A percentile compares a stretch with the other conserved stretches of the same genome.
These are phyloP conservation scores for Rhynchotus rufescens DNA, from an alignment of 2,797 vertebrate genomes.

Conservation along the genomic window DNA sequence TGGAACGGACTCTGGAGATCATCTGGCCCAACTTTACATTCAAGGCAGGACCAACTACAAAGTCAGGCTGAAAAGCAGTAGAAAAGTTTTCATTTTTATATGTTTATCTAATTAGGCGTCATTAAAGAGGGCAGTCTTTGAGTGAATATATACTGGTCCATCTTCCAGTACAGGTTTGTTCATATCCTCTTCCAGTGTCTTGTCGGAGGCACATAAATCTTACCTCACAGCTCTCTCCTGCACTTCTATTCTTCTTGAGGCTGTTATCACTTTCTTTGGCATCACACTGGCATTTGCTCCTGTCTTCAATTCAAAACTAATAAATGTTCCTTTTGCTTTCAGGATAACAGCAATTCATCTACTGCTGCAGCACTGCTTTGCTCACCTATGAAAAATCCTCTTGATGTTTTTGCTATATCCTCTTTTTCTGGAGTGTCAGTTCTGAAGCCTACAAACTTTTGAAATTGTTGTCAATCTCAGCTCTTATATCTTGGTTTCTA, in stretches of 20 bases:
- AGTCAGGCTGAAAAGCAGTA: background rate
- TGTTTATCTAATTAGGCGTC: background rate
- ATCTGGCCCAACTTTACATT: background rate
- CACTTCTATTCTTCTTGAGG: background rate
- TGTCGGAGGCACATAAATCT: background rate
- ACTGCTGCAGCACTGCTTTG: background rate
- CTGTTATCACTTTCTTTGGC: background rate
- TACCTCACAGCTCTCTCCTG: background rate
- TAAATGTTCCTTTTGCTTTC: background rate
- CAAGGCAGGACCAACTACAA: background rate
- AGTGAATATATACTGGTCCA: background rate
- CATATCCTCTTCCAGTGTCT: background rate
- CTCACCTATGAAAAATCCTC: background rate
- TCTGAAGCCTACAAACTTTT: background rate
- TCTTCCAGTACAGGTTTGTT: background rate
- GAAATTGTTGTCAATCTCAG: background rate
- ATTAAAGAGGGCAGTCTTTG: background rate
- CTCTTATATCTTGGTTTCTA: background rate
- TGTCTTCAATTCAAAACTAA: background rate
- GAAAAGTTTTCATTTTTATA: background rate
- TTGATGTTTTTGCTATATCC: background rate
- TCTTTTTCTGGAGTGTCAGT: background rate
- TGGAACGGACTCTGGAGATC: background rate
- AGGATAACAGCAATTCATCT: background rate
- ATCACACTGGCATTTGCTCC: background rate